Base-by-base conservation (phyloP, 2,888 invertebrate species). In the Gasteruption jaculator region DNA sequence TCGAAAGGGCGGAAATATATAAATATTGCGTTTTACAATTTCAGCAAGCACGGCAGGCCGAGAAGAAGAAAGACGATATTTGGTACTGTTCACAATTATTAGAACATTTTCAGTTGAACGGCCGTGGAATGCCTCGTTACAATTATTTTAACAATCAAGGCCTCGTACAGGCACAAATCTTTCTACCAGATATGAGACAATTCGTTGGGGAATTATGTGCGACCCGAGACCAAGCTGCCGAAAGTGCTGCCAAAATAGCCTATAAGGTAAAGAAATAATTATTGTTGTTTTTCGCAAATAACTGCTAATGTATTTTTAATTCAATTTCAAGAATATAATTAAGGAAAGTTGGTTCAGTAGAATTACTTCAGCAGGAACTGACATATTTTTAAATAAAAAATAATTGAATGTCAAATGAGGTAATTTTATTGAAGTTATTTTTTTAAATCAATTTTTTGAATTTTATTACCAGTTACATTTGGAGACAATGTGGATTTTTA, bases 201-300 rank as follows among this genome's bases (percentile, higher is more conserved):
- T 74, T 76, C 43, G 61, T 67, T 22, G 77, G 80, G 6, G 71
- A 74, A 4, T 61, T 70, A 20, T 73, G 72, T n/a, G 34, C 51
- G 3, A 71, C 63, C 18, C 70, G 71, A 39, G 74, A 73, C 36
- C 71, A 74, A 46, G 80, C 76, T 2, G 71, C 73, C 4, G 76
- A 75, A 49, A 71, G 60, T 46, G 74, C 70, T 2, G 76, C 76
- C 0, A 60, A 58, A 12, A 63, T 66, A 42, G 71, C 73, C 15
- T 65, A 57, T 22, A 55, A 56, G 50, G 65, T 60, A 37, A 26
- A 36, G 14, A 30, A 24, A 25, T 29, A 31, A 8, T 16, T 7
- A n/a, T n/a, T n/a, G n/a, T n/a, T n/a, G n/a, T n/a, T n/a, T n/a
- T n/a, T n/a, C n/a, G n/a, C n/a, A n/a, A n/a, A n/a, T n/a, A n/a